phyloP scores from a whole-genome alignment of 1,140 invertebrate genomes.

The Brachionus rubens region DNA sequence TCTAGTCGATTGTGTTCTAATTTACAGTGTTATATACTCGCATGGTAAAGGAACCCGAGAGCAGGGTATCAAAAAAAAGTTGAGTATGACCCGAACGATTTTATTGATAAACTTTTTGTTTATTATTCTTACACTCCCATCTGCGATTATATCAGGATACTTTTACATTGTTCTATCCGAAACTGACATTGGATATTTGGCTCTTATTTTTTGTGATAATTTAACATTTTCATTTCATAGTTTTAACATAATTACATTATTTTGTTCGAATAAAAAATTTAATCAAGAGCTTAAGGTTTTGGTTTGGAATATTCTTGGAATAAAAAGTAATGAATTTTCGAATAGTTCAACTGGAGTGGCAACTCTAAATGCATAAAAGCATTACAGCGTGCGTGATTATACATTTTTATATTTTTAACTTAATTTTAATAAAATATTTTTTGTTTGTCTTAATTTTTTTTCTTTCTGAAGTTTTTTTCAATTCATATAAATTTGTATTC shows the following conservation, averaged over 20 bases:
- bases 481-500: no score
- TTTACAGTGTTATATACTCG: not conserved
- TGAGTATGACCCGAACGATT: not conserved
- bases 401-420: no score
- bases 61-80: not conserved
- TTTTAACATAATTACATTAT: not conserved
- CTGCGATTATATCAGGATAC: conserved; percentile 7
- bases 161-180: not conserved
- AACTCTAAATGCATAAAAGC: no score
- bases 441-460: no score
- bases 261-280: not conserved
- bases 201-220: not conserved
- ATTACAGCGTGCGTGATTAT: no score
- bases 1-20: not conserved
- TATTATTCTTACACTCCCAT: not conserved
- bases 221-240: not conserved
- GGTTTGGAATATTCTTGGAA: no score
- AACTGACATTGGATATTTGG: not conserved
- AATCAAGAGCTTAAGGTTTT: not conserved
- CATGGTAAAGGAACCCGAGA: not conserved
- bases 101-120: not conserved
- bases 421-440: no score
- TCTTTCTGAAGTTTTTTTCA: no score
- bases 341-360: no score
- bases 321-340: no score